Evolutionary conservation across 2,888 invertebrate species (phyloP).

Genomic region (Sesamia inferens): DNA sequence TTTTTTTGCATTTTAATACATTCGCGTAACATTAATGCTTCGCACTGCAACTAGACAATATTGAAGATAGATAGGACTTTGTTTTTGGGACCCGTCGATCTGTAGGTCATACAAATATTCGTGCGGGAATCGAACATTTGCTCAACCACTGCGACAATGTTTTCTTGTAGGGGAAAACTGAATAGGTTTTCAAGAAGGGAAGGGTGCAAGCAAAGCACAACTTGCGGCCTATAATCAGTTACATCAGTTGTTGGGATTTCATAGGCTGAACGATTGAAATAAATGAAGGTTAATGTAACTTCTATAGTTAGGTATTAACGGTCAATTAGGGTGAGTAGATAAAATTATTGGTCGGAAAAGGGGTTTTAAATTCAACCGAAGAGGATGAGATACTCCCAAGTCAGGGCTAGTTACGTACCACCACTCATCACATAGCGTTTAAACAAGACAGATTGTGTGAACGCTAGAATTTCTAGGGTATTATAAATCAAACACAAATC

Average conservation of each 20-base stretch:
- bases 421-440: neutral
- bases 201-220: neutral
- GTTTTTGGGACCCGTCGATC: too few species aligned
- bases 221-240: neutral
- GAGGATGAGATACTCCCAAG: neutral
- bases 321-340: neutral
- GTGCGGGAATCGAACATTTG: too few species aligned
- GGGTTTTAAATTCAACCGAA: neutral
- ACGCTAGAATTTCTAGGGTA: conserved; percentile 58
- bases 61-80: too few species aligned
- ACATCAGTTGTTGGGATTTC: too few species aligned
- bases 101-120: too few species aligned
- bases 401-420: neutral
- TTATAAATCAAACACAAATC: conserved; percentile 79
- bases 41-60: too few species aligned
- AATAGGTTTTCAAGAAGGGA: neutral
- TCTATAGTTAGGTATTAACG: neutral
- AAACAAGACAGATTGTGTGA: conserved; percentile 34
- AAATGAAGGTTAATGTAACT: neutral
- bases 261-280: neutral
- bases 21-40: too few species aligned
- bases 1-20: too few species aligned
- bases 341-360: too few species aligned
- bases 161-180: neutral
- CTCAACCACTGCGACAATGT: too few species aligned